Conservation (phyloP, 1,140 invertebrate species). For the Hylaeus volcanicus region DNA sequence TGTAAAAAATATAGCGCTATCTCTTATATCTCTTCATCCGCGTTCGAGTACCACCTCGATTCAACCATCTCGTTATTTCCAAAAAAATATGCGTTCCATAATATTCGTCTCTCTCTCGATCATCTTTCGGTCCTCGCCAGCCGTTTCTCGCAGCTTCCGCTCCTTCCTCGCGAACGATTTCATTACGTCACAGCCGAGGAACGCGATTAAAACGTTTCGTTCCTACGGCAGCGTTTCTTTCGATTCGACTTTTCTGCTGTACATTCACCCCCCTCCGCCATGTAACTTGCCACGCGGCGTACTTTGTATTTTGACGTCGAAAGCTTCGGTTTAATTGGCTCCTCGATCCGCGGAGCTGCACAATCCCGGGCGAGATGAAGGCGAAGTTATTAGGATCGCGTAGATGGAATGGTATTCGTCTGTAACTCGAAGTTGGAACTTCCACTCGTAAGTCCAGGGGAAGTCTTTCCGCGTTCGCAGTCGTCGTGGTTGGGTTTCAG, state of each 20-base stretch:
- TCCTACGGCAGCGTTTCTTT: neutral
- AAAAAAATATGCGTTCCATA: no score
- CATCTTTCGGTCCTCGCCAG: neutral
- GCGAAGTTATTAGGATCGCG: neutral
- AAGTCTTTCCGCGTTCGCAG: neutral
- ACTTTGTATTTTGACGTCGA: neutral
- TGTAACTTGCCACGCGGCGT: neutral
- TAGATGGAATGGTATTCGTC: conserved; percentile 14
- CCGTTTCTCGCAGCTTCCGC: neutral
- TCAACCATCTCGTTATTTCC: no score
- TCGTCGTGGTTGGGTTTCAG: neutral
- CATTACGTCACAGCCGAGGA: neutral
- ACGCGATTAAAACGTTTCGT: conserved; percentile 15
- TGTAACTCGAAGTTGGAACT: neutral
- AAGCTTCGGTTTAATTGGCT: neutral
- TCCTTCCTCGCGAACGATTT: neutral
- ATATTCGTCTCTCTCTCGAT: neutral
- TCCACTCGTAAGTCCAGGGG: neutral
- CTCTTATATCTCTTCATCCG: no score
- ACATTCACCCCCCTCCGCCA: neutral
- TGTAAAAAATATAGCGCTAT: no score
- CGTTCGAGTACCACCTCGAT: no score
- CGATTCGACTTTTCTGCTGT: neutral
- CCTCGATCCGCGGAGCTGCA: neutral
- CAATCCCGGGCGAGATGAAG: neutral